Conservation (phyloP, 2,797 vertebrate species). For the Naso thynnoides region DNA sequence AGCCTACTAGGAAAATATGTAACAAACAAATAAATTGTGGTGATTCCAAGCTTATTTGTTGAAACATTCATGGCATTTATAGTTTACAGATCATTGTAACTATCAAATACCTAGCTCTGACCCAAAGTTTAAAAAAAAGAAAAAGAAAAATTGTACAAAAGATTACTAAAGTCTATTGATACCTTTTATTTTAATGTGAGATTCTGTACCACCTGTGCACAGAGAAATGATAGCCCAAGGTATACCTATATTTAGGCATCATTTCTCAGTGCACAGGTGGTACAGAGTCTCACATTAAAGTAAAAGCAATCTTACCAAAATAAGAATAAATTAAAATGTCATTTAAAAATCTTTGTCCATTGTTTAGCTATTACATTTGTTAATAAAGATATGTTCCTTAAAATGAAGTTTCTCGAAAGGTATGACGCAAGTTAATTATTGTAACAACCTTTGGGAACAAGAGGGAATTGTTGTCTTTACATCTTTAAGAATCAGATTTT, state of each 20-base stretch:
- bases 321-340: neutral
- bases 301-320: neutral
- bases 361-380: neutral
- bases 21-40: neutral
- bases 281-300: neutral
- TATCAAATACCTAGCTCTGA: too few relatives aligned
- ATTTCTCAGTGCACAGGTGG: neutral
- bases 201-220: too few relatives aligned
- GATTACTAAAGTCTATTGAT: neutral
- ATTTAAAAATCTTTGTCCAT: too few relatives aligned
- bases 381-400: neutral
- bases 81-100: constrained; percentile 7
- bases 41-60: constrained; percentile 17
- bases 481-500: neutral
- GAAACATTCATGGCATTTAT: constrained; percentile 17
- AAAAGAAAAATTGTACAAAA: neutral
- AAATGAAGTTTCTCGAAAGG: neutral
- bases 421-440: neutral
- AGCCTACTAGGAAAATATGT: too few relatives aligned
- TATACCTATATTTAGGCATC: too few relatives aligned
- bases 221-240: too few relatives aligned
- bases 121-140: too few relatives aligned
- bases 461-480: neutral
- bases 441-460: neutral
- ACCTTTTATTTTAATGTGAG: too few relatives aligned